Evolutionary conservation across 2,888 invertebrate genomes (phyloP), one percentile per base, ranked within the genome.

Genomic region (Balanococcus diminutus): DNA sequence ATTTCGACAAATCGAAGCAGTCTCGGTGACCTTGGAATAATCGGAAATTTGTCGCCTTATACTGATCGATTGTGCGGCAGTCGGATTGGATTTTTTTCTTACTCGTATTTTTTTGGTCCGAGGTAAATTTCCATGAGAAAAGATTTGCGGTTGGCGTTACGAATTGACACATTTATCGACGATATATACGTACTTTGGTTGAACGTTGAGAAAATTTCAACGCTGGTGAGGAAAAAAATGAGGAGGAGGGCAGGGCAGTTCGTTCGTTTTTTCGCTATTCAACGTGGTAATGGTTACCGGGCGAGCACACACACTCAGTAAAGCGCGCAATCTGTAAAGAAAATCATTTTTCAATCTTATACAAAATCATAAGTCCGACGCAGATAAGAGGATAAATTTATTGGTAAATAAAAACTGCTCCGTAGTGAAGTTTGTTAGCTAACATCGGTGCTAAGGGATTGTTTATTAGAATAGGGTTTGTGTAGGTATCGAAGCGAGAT

Each of bases 391-490:
- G 72, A 72, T 72, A 72, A 72, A 72, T 72, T 72, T 72, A 72
- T 72, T 31, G 72, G 72, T 72, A 72, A 72, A 72, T 72, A 72
- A 72, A 72, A 72, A 72, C 32, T 72, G 31, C 31, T 72, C 8
- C n/a, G 14, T 61, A 25, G 61, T 61, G 25, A 16, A 72, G 72
- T 72, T 72, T 72, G 72, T 72, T 72, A 72, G 72, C 72, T 72
- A 72, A 72, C 72, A 72, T 72, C 72, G 72, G 72, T 22, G 61
- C 61, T 32, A 84, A 61, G 84, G 84, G 56, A 56, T 84, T 84
- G 84, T 72, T 84, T 84, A 84, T 72, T 75, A 84, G 75, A 84
- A 84, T 75, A 28, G 84, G 39, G 84, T 39, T 42, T 32, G 84
- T 46, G 42, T 84, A 84, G 84, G 84, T 72, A 75, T 42, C 32